These are phyloP conservation scores for Morbakka virulenta DNA, from an alignment of 30 jellyfish, hydroid and myxozoan genomes.

Conservation along the genomic window DNA sequence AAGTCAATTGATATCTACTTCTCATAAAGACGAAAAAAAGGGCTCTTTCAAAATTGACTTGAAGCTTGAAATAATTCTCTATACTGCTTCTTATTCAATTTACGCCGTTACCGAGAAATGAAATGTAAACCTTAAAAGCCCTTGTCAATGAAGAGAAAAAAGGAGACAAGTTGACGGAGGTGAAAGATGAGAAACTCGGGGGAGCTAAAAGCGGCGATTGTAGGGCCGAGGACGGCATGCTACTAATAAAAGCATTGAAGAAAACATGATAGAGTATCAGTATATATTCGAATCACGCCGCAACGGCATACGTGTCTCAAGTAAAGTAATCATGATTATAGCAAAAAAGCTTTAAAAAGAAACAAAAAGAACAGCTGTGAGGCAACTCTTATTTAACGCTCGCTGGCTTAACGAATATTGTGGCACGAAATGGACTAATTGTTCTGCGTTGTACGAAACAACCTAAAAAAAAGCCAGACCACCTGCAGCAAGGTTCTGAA, in stretches of 20 bases:
- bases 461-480: conserved; percentile 31
- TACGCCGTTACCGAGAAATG: no score
- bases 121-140: no score
- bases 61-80: no score
- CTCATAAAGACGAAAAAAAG: no score
- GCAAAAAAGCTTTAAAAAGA: conserved; percentile 14
- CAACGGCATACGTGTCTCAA: conserved; percentile 15
- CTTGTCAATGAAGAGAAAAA: no score
- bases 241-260: neutral
- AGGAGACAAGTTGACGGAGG: no score
- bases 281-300: conserved; percentile 1
- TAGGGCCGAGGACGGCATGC: conserved; percentile 9
- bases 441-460: conserved; percentile 9
- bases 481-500: conserved; percentile 6
- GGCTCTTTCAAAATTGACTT: no score
- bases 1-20: no score
- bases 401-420: conserved; percentile 27
- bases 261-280: conserved; percentile 8
- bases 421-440: no score
- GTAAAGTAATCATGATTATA: neutral
- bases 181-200: no score
- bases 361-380: neutral
- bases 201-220: conserved; percentile 11
- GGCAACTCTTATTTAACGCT: neutral
- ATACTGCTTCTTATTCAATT: no score